phyloP scores from a whole-genome alignment of 2,113 vertebrate species.

The Salvelinus alpinus region DNA sequence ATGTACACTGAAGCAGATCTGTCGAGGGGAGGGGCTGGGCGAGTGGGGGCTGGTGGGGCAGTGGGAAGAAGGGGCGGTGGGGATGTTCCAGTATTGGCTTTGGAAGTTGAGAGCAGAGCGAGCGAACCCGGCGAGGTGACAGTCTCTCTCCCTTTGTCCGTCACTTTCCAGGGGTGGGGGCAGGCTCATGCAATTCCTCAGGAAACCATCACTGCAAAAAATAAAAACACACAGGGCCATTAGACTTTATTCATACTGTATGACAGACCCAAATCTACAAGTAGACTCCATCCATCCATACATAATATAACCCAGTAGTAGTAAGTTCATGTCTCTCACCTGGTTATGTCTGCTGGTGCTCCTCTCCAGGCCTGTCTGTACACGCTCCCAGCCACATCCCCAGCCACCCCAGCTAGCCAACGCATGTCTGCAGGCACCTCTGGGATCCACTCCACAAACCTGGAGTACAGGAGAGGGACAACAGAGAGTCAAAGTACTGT shows the following conservation, averaged over 20 bases:
- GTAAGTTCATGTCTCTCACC: constrained; percentile 37
- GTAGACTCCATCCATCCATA: no score
- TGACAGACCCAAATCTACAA: background rate
- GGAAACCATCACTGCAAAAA: constrained; percentile 38
- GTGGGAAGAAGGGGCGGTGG: background rate
- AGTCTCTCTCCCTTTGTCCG: constrained; percentile 33
- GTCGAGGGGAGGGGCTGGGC: constrained; percentile 28
- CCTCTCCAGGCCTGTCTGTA: constrained; percentile 74
- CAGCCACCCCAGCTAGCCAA: constrained; percentile 78
- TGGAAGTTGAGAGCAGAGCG: constrained; percentile 72
- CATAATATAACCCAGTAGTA: no score
- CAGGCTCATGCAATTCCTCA: constrained; percentile 74
- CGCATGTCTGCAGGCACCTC: constrained; percentile 82
- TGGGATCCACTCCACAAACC: constrained; percentile 88
- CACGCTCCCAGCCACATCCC: constrained; percentile 44
- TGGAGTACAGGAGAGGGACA: constrained; percentile 33
- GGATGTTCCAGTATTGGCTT: constrained; percentile 74
- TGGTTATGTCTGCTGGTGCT: constrained; percentile 10
- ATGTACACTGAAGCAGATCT: constrained; percentile 59
- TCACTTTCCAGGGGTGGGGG: constrained; percentile 54
- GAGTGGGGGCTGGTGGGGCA: background rate
- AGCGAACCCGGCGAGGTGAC: constrained; percentile 32
- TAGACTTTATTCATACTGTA: background rate
- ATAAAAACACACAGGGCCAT: background rate
- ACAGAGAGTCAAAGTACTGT: background rate